Evolutionary conservation across 37 sponge, comb jelly and placozoan genomes (phyloP), one percentile per base, ranked within the genome.

Genomic region (Hexactinellida sp.): DNA sequence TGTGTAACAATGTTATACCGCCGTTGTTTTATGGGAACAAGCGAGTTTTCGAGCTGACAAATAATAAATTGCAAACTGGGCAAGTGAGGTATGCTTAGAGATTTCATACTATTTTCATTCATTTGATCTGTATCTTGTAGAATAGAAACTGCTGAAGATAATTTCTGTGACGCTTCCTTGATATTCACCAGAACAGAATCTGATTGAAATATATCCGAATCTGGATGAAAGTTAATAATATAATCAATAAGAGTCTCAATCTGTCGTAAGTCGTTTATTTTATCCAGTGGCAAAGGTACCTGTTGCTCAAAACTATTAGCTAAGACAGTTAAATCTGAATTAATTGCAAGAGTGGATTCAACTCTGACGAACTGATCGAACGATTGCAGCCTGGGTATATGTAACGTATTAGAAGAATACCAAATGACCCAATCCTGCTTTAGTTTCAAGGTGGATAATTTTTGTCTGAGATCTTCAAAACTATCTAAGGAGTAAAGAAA

Each of bases 271-370:
- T 63, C 76, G 21, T 7, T 63, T 25, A 63, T 32, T 63, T 23
- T 7, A 10, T 28, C 13, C 1, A 63, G 76, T 21, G 1, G 25
- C 76, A 63, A 63, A n/a, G 76, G 76, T 32, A 63, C 76, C 13
- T 63, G 76, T 7, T 63, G 30, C 13, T 63, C 19, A 28, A 7
- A 63, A 63, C 32, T 32, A n/a, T 21, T 28, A 7, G 76, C 76
- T 63, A 23, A 63, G 13, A 63, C 76, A 32, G 30, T 63, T 63
- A 63, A n/a, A 63, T 63, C 76, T 63, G 76, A 63, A 63, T 63
- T 7, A 63, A 63, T 63, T 63, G 76, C 5, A 21, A 63, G 13
- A 7, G 76, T 63, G 13, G 76, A 63, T 63, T 32, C 19, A n/a
- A 63, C n/a, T 63, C 5, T 63, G 30, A 63, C 13, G 34, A 23